Evolutionary conservation across 2,113 vertebrate species (phyloP), one percentile per base, ranked within the genome.

Genomic region (Syngnathus typhle): DNA sequence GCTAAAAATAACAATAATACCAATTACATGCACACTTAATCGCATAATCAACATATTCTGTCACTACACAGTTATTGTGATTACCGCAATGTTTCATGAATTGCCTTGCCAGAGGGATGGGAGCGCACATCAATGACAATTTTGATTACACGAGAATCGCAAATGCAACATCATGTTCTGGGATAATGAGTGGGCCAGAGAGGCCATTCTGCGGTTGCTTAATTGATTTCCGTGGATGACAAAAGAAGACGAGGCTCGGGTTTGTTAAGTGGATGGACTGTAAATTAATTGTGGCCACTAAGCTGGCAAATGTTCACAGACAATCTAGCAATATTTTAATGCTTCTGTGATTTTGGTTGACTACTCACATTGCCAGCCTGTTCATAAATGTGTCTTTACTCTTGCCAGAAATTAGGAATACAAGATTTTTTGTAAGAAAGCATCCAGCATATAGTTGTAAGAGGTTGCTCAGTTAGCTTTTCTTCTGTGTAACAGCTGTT

Each of bases 1-100:
- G 88, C 91, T 92, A 92, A 92, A 92, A 92, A 92, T 91, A 92
- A 92, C 89, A 92, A 92, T 91, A 92, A 91, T 92, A 86, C 85
- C 90, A 90, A 91, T 91, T 92, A 92, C 89, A 90, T 91, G 89
- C 89, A 88, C 88, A 90, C 89, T 91, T 92, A 91, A 91, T 90
- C 90, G 90, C 89, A 90, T 92, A 91, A 91, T 92, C 89, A 91
- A 86, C 89, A 90, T 90, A 89, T 91, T 90, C 90, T 92, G 90
- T 91, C 90, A 90, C 90, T 88, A 89, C 88, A 90, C 88, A 90
- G 90, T 91, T 91, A 91, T 89, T 91, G 87, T 91, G 89, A 91
- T 92, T 92, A 91, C 89, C 89, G 85, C 88, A 89, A 74, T 88
- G 88, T 89, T 88, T 89, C 85, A 89, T 88, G 88, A 88, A 89